phyloP scores from a whole-genome alignment of 2,797 vertebrate genomes.

The Phalanger gymnotis region DNA sequence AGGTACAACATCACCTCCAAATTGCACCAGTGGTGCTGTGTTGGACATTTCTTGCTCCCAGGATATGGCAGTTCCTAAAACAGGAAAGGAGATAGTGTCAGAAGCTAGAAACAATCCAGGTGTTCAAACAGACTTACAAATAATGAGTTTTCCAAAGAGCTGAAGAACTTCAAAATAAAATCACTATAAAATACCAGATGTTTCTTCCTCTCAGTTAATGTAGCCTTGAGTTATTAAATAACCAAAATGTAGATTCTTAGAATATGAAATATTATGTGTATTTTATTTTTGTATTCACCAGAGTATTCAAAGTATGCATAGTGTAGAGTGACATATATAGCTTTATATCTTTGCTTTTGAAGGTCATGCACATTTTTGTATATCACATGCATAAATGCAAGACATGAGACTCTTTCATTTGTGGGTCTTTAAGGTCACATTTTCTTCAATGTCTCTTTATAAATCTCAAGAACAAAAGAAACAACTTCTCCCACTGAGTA shows the following conservation, averaged over 20 bases:
- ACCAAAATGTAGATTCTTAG: background rate
- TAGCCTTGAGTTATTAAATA: background rate
- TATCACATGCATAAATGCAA: background rate
- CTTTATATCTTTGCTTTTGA: background rate
- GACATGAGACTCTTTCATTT: background rate
- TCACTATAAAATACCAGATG: background rate
- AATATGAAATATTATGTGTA: background rate
- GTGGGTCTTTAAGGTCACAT: background rate
- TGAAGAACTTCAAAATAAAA: conserved; percentile 46
- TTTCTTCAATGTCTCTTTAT: background rate
- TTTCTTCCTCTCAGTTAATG: background rate
- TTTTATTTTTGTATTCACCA: background rate
- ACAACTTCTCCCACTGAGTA: background rate
- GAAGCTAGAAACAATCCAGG: conserved; percentile 79
- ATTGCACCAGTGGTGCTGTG: conserved; percentile 88
- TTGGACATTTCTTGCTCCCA: conserved; percentile 86
- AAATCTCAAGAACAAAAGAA: background rate
- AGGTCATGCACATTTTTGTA: background rate
- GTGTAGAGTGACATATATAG: background rate
- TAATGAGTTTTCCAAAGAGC: conserved; percentile 77
- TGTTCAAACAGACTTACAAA: conserved; percentile 77
- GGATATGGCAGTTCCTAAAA: conserved; percentile 87
- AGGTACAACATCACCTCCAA: conserved; percentile 88
- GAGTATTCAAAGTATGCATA: background rate
- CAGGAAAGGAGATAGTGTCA: conserved; percentile 62